A percentile compares a stretch with the other conserved stretches of the same genome.
Conservation (phyloP, 2,888 invertebrate genomes). For the Drosophila stalkeri region DNA sequence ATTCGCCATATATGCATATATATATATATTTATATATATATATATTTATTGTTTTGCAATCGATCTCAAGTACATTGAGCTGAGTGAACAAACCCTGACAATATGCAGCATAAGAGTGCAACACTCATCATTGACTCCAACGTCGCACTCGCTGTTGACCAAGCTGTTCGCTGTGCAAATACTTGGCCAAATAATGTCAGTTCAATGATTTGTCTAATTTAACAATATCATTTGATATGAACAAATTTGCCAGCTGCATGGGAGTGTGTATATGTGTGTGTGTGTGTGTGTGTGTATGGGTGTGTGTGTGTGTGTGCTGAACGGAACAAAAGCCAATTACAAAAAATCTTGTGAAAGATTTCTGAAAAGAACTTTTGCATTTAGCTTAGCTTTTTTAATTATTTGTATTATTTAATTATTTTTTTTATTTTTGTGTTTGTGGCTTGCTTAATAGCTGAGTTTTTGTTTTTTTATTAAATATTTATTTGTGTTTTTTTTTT, state of each 20-base stretch:
- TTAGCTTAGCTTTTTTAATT: conserved; percentile 19
- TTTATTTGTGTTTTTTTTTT: conserved; percentile 29
- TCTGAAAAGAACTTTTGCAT: conserved; percentile 56
- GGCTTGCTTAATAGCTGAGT: conserved; percentile 51
- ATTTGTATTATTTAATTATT: not conserved
- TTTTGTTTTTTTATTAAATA: conserved; percentile 29
- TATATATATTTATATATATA: not conserved
- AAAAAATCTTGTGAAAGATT: conserved; percentile 58
- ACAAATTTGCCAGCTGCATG: conserved; percentile 37
- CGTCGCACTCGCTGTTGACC: conserved; percentile 28
- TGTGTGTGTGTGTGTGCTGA: conserved; percentile 21
- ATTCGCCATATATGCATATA: conserved; percentile 3
- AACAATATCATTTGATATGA: conserved; percentile 49
- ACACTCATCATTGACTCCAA: conserved; percentile 5
- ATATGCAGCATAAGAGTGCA: conserved; percentile 11
- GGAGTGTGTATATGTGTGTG: not conserved
- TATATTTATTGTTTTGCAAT: conserved; percentile 40
- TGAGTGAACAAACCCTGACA: conserved; percentile 33
- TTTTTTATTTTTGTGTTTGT: conserved; percentile 3
- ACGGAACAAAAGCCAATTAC: conserved; percentile 44
- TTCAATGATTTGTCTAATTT: conserved; percentile 45
- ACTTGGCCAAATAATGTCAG: conserved; percentile 28
- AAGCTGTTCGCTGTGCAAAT: conserved; percentile 29
- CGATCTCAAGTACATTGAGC: conserved; percentile 17
- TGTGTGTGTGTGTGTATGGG: conserved; percentile 7